Percentiles rank a stretch among this genome's conserved stretches.
Conservation (phyloP, 2,113 vertebrate species). For the Podiceps cristatus region DNA sequence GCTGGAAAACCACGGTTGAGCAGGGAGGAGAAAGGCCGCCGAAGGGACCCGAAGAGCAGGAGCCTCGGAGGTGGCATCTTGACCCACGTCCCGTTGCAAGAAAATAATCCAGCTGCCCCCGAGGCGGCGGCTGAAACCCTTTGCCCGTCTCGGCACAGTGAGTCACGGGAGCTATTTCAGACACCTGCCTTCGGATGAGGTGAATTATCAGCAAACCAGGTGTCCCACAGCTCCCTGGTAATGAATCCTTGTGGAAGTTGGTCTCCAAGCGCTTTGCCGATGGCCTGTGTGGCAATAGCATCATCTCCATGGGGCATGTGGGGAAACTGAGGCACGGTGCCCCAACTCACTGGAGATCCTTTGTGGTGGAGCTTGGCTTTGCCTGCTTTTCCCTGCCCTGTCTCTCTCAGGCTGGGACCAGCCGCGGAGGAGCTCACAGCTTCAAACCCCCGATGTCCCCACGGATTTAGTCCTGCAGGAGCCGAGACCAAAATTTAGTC, state of each 20-base stretch:
- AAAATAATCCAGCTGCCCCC: neutral
- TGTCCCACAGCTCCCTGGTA: neutral
- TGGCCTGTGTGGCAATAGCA: neutral
- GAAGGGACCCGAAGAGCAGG: neutral
- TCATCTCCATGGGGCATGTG: neutral
- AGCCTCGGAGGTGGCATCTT: neutral
- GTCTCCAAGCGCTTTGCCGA: fast-evolving
- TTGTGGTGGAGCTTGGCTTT: neutral
- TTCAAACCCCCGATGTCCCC: neutral
- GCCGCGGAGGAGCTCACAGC: neutral
- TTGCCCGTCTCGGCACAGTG: neutral
- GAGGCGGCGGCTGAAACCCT: neutral
- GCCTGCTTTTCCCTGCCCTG: neutral
- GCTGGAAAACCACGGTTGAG: neutral
- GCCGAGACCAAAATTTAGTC: neutral
- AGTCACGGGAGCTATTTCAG: slow-evolving; percentile 31
- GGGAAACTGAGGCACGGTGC: neutral
- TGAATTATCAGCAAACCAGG: neutral
- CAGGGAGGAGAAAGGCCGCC: neutral
- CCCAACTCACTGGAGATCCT: neutral
- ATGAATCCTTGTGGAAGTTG: neutral
- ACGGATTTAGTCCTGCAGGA: neutral
- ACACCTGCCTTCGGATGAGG: neutral
- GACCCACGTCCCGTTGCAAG: neutral
- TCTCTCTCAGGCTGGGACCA: neutral